A percentile compares a stretch with the other conserved stretches of the same genome.
phyloP scores from a whole-genome alignment of 1,140 invertebrate genomes.

The Drosophila suzukii region DNA sequence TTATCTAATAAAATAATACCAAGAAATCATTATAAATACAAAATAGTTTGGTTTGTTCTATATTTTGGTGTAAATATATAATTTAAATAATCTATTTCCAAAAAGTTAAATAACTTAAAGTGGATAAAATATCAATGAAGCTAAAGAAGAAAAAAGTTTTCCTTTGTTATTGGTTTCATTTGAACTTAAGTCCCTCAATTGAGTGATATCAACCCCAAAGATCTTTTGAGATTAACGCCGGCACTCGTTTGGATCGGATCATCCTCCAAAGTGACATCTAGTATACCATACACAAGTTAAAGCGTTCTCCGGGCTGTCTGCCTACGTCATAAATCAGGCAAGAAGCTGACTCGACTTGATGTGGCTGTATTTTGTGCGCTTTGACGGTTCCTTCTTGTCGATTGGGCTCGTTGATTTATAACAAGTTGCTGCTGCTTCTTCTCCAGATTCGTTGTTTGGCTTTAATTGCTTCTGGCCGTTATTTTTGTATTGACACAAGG shows the following conservation, averaged over 20 bases:
- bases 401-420: slow-evolving; percentile 63
- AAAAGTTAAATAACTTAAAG: too few relatives aligned
- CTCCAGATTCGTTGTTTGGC: slow-evolving; percentile 54
- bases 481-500: slow-evolving; percentile 68
- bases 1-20: too few relatives aligned
- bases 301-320: slow-evolving; percentile 18
- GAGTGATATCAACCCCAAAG: slow-evolving; percentile 6
- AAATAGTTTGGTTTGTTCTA: too few relatives aligned
- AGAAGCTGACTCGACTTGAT: slow-evolving; percentile 8
- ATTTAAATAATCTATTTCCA: too few relatives aligned
- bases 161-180: neutral
- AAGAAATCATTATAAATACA: too few relatives aligned
- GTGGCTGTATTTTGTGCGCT: slow-evolving; percentile 16
- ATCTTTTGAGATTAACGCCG: neutral
- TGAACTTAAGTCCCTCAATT: neutral
- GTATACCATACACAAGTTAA: slow-evolving; percentile 1
- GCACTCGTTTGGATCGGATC: slow-evolving; percentile 7
- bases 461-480: slow-evolving; percentile 75
- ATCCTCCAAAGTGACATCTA: slow-evolving; percentile 37
- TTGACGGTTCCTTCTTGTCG: slow-evolving; percentile 32
- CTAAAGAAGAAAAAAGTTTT: neutral
- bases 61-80: too few relatives aligned
- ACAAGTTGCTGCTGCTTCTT: slow-evolving; percentile 64
- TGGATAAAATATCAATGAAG: too few relatives aligned
- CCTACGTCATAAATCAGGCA: slow-evolving; percentile 32